Evolutionary conservation across 2,113 vertebrate genomes (phyloP).

Genomic region (Nyctereutes procyonoides): DNA sequence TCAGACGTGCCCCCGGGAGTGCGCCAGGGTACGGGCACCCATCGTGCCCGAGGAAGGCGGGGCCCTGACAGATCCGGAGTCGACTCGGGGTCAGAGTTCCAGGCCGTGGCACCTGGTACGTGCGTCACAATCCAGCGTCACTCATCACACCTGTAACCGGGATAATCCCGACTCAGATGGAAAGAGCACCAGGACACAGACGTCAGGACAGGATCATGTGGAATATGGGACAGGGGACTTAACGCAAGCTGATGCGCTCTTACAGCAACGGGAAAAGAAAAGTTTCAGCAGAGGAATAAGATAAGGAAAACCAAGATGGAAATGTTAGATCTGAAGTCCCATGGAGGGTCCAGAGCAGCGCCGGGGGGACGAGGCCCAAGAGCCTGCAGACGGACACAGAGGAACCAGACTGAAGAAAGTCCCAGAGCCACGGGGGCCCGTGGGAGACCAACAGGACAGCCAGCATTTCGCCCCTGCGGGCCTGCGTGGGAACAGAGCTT

Average conservation of each 20-base stretch:
- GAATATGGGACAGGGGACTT: not conserved
- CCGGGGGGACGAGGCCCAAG: accelerated
- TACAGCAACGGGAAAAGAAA: not conserved
- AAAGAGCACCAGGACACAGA: not conserved
- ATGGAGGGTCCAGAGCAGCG: not conserved
- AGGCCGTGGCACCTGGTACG: accelerated
- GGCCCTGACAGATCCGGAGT: too few species aligned
- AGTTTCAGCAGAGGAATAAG: not conserved
- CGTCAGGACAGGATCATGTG: not conserved
- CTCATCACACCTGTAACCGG: not conserved
- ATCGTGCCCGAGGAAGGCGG: accelerated
- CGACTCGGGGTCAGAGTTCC: too few species aligned
- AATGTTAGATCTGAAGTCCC: not conserved
- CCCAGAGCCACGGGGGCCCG: not conserved
- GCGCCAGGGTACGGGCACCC: too few species aligned
- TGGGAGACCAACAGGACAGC: not conserved
- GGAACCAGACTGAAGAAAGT: too few species aligned
- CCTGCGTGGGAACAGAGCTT: too few species aligned
- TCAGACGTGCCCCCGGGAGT: not conserved
- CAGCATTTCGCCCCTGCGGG: not conserved
- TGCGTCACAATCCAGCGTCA: not conserved
- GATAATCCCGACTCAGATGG: not conserved
- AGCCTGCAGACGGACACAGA: not conserved
- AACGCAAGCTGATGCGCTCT: not conserved
- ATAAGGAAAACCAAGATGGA: not conserved